phyloP scores from a whole-genome alignment of 2,113 vertebrate genomes.

The Naja naja region DNA sequence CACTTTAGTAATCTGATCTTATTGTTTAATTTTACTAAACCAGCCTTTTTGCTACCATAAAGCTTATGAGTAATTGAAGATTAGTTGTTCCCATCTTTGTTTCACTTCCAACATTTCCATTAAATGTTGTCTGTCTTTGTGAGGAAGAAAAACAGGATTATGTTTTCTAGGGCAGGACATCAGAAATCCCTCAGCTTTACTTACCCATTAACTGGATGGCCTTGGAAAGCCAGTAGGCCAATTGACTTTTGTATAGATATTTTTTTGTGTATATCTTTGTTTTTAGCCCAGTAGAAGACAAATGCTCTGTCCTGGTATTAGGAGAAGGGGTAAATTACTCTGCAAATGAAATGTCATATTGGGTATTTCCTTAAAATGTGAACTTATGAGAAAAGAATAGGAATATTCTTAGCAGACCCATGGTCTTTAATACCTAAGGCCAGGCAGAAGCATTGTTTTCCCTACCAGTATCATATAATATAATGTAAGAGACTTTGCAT shows the following conservation, averaged over 20 bases:
- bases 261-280: neutral
- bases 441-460: neutral
- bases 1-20: neutral
- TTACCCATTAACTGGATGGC: constrained; percentile 27
- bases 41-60: neutral
- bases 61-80: neutral
- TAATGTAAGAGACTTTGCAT: neutral
- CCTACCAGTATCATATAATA: neutral
- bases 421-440: neutral
- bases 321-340: neutral
- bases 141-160: neutral
- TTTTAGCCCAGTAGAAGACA: constrained; percentile 27
- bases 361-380: neutral
- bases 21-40: constrained; percentile 1
- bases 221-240: neutral
- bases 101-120: constrained; percentile 2
- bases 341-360: neutral
- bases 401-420: neutral
- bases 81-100: neutral
- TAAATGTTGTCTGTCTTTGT: neutral
- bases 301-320: neutral
- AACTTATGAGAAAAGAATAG: neutral
- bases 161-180: neutral
- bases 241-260: neutral
- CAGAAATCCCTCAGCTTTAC: neutral